These are phyloP conservation scores for Drosophila neotestacea DNA, from an alignment of 2,888 invertebrate genomes.

Conservation along the genomic window DNA sequence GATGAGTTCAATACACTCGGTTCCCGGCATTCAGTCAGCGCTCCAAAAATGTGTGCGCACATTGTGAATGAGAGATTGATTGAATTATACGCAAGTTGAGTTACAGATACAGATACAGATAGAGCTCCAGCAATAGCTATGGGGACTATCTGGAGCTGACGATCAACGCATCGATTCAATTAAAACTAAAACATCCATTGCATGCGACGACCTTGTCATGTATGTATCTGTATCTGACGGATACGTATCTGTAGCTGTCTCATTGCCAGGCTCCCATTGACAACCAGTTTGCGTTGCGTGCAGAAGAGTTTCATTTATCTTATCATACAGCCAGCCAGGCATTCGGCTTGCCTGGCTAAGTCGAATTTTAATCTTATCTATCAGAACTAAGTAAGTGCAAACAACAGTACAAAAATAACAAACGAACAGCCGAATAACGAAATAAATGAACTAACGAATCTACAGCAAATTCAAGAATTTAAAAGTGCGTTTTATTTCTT, in stretches of 20 bases:
- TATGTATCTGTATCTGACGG: slow-evolving; percentile 43
- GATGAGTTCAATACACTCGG: slow-evolving; percentile 70
- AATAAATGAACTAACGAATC: slow-evolving; percentile 15
- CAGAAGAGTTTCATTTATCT: slow-evolving; percentile 58
- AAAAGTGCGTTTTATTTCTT: slow-evolving; percentile 26
- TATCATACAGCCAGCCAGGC: slow-evolving; percentile 48
- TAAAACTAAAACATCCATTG: slow-evolving; percentile 50
- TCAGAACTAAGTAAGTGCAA: slow-evolving; percentile 76
- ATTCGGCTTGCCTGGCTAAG: slow-evolving; percentile 57
- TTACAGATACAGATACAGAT: background rate
- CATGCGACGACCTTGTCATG: slow-evolving; percentile 70
- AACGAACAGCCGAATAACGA: slow-evolving; percentile 29
- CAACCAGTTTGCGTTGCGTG: slow-evolving; percentile 59
- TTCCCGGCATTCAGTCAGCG: slow-evolving; percentile 46
- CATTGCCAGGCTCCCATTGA: slow-evolving; percentile 52
- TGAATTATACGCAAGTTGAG: slow-evolving; percentile 54
- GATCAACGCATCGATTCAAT: slow-evolving; percentile 46
- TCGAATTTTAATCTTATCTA: slow-evolving; percentile 76
- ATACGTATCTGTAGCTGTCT: slow-evolving; percentile 36
- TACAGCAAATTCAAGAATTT: slow-evolving; percentile 47
- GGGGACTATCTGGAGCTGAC: slow-evolving; percentile 19
- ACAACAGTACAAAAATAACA: slow-evolving; percentile 54
- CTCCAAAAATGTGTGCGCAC: slow-evolving; percentile 33
- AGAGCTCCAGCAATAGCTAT: background rate
- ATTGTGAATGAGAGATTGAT: slow-evolving; percentile 60